phyloP scores from a whole-genome alignment of 2,888 invertebrate species.

The Orthosia gracilis region DNA sequence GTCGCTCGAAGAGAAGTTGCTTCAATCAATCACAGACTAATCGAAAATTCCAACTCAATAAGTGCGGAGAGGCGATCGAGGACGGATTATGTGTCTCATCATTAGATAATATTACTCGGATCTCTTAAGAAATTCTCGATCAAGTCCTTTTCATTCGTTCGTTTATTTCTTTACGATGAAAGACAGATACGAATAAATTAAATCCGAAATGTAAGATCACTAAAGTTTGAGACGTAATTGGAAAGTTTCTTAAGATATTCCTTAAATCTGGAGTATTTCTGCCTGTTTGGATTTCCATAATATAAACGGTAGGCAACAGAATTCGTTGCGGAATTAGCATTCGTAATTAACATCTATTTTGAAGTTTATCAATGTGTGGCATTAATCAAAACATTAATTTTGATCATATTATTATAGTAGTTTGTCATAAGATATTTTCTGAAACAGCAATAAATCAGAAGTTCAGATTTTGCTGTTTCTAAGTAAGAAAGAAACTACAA shows the following conservation, averaged over 20 bases:
- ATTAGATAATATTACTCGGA: slow-evolving; percentile 87
- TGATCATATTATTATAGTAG: neutral
- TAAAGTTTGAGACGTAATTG: slow-evolving; percentile 76
- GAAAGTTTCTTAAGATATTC: slow-evolving; percentile 73
- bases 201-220: slow-evolving; percentile 74
- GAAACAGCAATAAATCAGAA: neutral
- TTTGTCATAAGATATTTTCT: slow-evolving; percentile 5
- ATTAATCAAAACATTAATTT: slow-evolving; percentile 30
- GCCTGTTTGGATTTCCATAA: slow-evolving; percentile 67
- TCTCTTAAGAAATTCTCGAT: slow-evolving; percentile 73
- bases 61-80: slow-evolving; percentile 81
- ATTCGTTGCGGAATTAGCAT: slow-evolving; percentile 55
- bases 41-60: slow-evolving; percentile 90
- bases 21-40: slow-evolving; percentile 90
- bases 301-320: slow-evolving; percentile 57
- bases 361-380: slow-evolving; percentile 24
- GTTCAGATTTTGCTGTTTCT: neutral
- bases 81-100: slow-evolving; percentile 87
- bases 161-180: slow-evolving; percentile 79
- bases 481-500: neutral
- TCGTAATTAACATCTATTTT: slow-evolving; percentile 61
- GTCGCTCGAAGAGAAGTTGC: slow-evolving; percentile 83
- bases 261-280: slow-evolving; percentile 55
- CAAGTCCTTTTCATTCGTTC: slow-evolving; percentile 76
- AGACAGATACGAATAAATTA: slow-evolving; percentile 78